Conservation (phyloP, 2,888 invertebrate genomes). For the Thysanoteuthis rhombus region DNA sequence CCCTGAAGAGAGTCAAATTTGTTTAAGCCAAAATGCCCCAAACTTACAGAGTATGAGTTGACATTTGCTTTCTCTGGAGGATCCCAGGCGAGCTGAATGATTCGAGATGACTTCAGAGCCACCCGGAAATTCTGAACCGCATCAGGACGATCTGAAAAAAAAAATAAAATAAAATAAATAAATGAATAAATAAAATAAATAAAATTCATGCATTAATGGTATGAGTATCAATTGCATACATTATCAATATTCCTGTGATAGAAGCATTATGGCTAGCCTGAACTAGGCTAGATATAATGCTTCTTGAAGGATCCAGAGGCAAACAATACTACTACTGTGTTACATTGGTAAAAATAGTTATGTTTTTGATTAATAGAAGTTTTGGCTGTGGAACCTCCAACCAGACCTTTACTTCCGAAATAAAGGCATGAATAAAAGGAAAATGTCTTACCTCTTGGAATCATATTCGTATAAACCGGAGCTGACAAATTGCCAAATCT, state of each 20-base stretch:
- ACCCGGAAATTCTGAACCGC: constrained; percentile 56
- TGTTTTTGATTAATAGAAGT: no score
- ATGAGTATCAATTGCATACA: no score
- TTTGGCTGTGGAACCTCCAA: no score
- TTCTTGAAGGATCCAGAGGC: no score
- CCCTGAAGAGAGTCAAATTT: neutral
- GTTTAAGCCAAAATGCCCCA: neutral
- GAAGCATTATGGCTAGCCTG: no score
- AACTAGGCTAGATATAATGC: no score
- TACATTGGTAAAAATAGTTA: no score
- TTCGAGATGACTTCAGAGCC: constrained; percentile 49
- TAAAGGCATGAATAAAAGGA: no score
- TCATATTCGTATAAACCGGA: constrained; percentile 41
- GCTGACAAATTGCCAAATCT: constrained; percentile 63
- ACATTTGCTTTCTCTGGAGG: constrained; percentile 58
- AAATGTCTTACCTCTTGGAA: constrained; percentile 39
- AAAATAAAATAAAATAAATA: neutral
- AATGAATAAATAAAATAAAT: neutral
- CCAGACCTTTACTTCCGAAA: no score
- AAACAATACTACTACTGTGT: no score
- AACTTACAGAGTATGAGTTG: constrained; percentile 55
- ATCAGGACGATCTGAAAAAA: constrained; percentile 45
- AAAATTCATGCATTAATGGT: neutral
- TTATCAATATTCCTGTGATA: no score
- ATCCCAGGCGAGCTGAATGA: constrained; percentile 62